These are phyloP conservation scores for Metellina segmentata DNA, from an alignment of 2,888 invertebrate species.

Conservation along the genomic window DNA sequence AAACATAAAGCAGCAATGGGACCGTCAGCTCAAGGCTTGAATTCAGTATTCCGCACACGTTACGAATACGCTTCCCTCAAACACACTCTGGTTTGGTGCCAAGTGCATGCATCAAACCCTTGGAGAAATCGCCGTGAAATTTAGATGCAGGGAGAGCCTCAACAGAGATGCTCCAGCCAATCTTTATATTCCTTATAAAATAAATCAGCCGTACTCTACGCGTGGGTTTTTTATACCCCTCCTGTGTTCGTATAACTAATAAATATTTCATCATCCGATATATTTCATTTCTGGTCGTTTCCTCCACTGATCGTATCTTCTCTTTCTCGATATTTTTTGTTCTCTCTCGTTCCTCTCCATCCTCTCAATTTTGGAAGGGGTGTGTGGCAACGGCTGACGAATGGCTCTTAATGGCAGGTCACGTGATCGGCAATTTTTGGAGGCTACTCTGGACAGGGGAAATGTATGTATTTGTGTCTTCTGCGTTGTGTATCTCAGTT, in stretches of 20 bases:
- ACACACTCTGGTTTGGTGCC: slow-evolving; percentile 28
- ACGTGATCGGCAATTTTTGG: slow-evolving; percentile 56
- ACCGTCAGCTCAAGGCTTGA: not conserved
- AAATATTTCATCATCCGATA: slow-evolving; percentile 73
- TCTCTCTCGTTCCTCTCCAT: not conserved
- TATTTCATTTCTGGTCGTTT: slow-evolving; percentile 65
- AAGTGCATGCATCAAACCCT: not conserved
- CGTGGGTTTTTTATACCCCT: slow-evolving; percentile 8
- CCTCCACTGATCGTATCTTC: slow-evolving; percentile 46
- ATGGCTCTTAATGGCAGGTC: slow-evolving; percentile 68
- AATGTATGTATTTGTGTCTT: slow-evolving; percentile 42
- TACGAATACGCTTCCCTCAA: not conserved
- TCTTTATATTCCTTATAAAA: slow-evolving; percentile 29
- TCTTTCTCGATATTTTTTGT: slow-evolving; percentile 12
- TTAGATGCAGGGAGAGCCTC: slow-evolving; percentile 20
- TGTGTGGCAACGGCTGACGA: slow-evolving; percentile 52
- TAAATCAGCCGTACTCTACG: slow-evolving; percentile 53
- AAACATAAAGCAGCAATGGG: too few species aligned
- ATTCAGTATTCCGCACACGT: not conserved
- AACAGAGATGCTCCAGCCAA: slow-evolving; percentile 11
- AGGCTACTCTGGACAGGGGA: slow-evolving; percentile 3
- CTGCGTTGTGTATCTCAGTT: slow-evolving; percentile 17
- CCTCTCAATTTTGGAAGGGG: not conserved
- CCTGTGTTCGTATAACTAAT: slow-evolving; percentile 46
- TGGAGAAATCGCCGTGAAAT: slow-evolving; percentile 45